Evolutionary conservation across 2,113 vertebrate genomes (phyloP), one percentile per base, ranked within the genome.

Genomic region (Seriola rivoliana): DNA sequence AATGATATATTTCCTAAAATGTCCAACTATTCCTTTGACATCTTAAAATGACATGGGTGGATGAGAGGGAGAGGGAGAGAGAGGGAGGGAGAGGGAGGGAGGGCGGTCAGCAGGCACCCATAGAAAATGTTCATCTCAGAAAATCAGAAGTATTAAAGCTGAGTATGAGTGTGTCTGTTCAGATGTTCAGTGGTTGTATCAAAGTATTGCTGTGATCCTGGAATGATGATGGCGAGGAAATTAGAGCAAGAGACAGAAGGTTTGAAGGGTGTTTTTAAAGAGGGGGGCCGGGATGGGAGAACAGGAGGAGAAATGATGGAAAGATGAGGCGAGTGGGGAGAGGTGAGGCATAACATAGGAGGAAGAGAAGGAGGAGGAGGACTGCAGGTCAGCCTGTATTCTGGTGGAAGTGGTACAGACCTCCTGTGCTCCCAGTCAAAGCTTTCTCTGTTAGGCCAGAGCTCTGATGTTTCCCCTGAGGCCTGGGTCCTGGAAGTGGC

Each of bases 391-490:
- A 65, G 66, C 17, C 19, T 86, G 68, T 75, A 67, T 66, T 66
- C 66, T 77, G 80, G 78, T 89, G 75, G 85, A 90, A 86, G 77
- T 79, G 74, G 67, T 70, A 70, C 55, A 91, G 87, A 90, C 85
- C 81, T 84, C 80, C 81, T 85, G 81, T 62, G 85, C 82, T 91
- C 75, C 82, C 42, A 74, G 88, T 94, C 85, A 95, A 94, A 91
- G 93, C 81, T 1, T 78, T 78, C 79, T 91, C 91, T 92, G 91
- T 94, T 90, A 44, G 85, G 36, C 68, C 54, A 64, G 73, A 79
- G 68, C 55, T 81, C 79, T 91, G 91, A 94, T 94, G 90, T 85
- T 48, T 90, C 93, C 91, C 93, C 74, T 17, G 93, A 82, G 92
- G 79, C 86, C 42, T 1, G 57, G 52, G 73, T 71, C 88, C 91